Evolutionary conservation across 2,888 invertebrate genomes (phyloP).

Genomic region (Agrotis clavis): DNA sequence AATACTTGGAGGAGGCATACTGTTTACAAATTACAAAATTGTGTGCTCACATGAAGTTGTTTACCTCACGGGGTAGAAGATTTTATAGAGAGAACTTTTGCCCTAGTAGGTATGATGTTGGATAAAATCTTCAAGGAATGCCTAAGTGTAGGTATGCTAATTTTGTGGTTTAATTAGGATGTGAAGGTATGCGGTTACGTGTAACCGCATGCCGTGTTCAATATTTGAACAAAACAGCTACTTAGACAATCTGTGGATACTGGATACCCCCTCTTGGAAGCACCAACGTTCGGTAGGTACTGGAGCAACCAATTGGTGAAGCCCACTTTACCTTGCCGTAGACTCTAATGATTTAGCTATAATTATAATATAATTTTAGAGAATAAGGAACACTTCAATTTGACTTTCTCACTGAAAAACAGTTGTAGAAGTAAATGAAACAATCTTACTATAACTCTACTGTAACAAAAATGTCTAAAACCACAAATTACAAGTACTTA

Average conservation of each 20-base stretch:
- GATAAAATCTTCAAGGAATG: neutral
- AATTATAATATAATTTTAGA: neutral
- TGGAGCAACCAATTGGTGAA: too few relatives aligned
- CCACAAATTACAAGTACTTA: constrained; percentile 47
- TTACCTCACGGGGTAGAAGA: constrained; percentile 13
- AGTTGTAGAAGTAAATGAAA: constrained; percentile 2
- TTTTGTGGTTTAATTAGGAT: constrained; percentile 18
- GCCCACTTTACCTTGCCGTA: neutral
- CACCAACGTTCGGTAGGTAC: neutral
- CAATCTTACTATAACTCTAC: neutral
- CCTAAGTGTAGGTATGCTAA: constrained; percentile 8
- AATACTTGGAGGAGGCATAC: constrained; percentile 48
- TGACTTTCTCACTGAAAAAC: constrained; percentile 3
- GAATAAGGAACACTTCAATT: neutral
- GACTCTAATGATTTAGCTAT: neutral
- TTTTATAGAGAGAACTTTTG: constrained; percentile 7
- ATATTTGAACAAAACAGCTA: constrained; percentile 1
- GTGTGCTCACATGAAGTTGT: constrained; percentile 36
- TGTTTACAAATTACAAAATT: constrained; percentile 53
- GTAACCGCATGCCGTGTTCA: neutral
- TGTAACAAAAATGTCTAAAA: constrained; percentile 14
- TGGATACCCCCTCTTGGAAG: too few relatives aligned
- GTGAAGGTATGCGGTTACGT: constrained; percentile 1
- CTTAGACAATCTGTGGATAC: neutral
- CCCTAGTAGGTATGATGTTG: neutral